Percentiles rank a stretch among this genome's conserved stretches.
Evolutionary conservation across 2,113 vertebrate genomes (phyloP).

Genomic region (Ornithorhynchus anatinus): DNA sequence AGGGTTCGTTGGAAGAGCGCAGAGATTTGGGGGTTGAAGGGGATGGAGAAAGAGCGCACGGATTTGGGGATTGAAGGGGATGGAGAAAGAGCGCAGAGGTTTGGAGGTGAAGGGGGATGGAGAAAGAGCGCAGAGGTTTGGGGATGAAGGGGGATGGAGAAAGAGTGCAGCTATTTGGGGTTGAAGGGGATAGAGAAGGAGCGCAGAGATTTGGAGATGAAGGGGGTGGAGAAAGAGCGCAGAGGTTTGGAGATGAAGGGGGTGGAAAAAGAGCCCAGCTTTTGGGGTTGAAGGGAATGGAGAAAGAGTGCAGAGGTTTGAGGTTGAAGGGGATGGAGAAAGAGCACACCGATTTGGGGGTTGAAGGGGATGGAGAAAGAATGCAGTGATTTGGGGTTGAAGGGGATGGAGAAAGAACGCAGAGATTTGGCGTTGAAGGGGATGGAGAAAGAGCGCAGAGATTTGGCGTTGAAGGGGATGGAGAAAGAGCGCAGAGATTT

Average conservation of each 20-base stretch:
- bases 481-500: not conserved
- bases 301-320: not conserved
- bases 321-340: not conserved
- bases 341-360: not conserved
- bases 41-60: no score
- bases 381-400: no score
- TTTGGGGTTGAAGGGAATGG: not conserved
- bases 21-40: no score
- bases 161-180: no score
- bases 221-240: not conserved
- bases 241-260: not conserved
- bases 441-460: not conserved
- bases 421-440: not conserved
- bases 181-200: not conserved
- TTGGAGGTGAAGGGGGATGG: no score
- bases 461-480: not conserved
- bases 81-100: no score
- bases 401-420: not conserved
- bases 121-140: no score
- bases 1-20: accelerated
- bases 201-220: no score
- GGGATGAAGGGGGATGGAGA: not conserved
- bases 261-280: not conserved
- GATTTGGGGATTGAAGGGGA: not conserved
- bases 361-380: not conserved